A percentile compares a stretch with the other conserved stretches of the same genome.
phyloP scores from a whole-genome alignment of 2,888 invertebrate genomes.

The Drosophila kanekoi region DNA sequence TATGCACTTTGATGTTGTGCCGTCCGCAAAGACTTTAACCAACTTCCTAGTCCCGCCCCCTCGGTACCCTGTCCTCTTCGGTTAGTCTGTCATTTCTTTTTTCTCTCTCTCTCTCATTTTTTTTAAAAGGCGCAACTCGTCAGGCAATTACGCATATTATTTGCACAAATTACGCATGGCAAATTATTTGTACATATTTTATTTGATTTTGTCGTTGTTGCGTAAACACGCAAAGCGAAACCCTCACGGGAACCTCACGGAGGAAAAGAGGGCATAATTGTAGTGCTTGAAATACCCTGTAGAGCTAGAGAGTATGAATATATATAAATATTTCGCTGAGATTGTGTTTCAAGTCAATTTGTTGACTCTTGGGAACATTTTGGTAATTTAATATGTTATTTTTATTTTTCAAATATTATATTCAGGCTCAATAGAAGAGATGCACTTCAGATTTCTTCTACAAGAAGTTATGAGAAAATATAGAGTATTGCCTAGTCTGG shows the following conservation, averaged over 20 bases:
- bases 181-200: conserved; percentile 67
- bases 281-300: conserved; percentile 25
- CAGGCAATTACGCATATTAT: conserved; percentile 75
- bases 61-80: background rate
- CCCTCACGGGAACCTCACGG: background rate
- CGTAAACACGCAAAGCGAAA: conserved; percentile 61
- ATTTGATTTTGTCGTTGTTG: conserved; percentile 57
- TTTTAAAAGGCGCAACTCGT: conserved; percentile 36
- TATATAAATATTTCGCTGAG: too few relatives aligned
- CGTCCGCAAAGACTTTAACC: conserved; percentile 36
- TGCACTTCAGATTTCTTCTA: too few relatives aligned
- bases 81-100: conserved; percentile 11
- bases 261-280: background rate
- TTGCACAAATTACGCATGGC: conserved; percentile 81
- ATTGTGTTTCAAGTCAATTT: too few relatives aligned
- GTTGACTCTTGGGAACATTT: too few relatives aligned
- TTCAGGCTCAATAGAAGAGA: too few relatives aligned
- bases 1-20: conserved; percentile 70
- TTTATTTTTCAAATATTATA: too few relatives aligned
- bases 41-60: conserved; percentile 2
- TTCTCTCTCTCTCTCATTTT: background rate
- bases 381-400: too few relatives aligned
- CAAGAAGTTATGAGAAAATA: fast-evolving
- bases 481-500: conserved; percentile 4
- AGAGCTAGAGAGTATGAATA: background rate